Conservation (phyloP, 2,113 vertebrate genomes). For the Atlantisia rogersi region DNA sequence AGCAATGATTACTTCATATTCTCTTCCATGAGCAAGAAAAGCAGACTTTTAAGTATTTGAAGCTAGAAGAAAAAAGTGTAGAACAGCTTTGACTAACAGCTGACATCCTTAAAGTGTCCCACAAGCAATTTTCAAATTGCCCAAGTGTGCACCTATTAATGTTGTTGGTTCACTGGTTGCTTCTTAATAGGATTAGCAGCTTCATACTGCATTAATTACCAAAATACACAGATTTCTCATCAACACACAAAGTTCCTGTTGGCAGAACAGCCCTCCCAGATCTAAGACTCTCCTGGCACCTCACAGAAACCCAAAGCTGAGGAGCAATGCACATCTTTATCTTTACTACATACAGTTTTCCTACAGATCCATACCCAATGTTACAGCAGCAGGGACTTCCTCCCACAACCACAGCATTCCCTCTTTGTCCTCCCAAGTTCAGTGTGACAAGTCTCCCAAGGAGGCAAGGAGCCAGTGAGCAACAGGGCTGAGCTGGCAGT, state of each 20-base stretch:
- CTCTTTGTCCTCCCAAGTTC: not conserved
- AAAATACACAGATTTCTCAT: not conserved
- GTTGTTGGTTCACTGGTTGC: not conserved
- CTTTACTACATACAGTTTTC: not conserved
- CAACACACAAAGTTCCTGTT: not conserved
- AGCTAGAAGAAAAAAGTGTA: not conserved
- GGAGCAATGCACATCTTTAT: not conserved
- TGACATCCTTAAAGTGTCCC: not conserved
- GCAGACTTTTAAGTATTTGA: not conserved
- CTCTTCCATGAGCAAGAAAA: not conserved
- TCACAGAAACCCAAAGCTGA: not conserved
- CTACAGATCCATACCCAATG: not conserved
- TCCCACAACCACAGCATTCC: rapidly evolving
- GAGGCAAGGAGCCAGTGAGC: not conserved
- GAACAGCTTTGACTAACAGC: not conserved
- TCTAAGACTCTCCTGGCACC: no score
- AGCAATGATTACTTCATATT: not conserved
- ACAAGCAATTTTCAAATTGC: not conserved
- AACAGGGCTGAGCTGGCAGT: not conserved
- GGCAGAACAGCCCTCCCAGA: not conserved
- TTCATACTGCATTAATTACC: not conserved
- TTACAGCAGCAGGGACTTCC: not conserved
- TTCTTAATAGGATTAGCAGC: not conserved
- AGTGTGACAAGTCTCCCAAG: not conserved
- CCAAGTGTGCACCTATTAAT: not conserved